Conservation (phyloP, 2,113 vertebrate genomes). For the Scophthalmus maximus region DNA sequence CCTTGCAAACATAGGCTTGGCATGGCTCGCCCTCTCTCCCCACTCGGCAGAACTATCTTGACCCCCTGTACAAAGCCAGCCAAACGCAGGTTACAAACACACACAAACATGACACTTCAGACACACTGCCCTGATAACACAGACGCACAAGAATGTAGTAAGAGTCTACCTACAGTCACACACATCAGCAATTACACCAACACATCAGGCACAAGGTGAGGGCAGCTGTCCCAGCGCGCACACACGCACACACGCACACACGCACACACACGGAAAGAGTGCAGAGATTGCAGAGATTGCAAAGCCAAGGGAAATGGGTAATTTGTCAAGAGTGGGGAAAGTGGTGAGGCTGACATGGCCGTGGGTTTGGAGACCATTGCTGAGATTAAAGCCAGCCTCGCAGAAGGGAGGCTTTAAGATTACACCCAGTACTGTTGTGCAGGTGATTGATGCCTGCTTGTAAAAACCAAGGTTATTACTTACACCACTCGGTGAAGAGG, state of each 20-base stretch:
- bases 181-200: conserved; percentile 19
- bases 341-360: conserved; percentile 69
- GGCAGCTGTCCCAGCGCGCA: conserved; percentile 16
- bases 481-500: conserved; percentile 62
- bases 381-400: conserved; percentile 79
- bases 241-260: conserved; percentile 20
- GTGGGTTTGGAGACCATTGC: conserved; percentile 73
- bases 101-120: conserved; percentile 62
- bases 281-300: conserved; percentile 71
- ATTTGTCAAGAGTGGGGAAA: conserved; percentile 79
- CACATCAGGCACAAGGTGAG: conserved; percentile 34
- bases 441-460: conserved; percentile 81
- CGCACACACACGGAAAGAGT: conserved; percentile 41
- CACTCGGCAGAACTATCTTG: conserved; percentile 59
- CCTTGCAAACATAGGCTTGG: conserved; percentile 78
- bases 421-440: conserved; percentile 75
- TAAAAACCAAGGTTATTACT: conserved; percentile 80
- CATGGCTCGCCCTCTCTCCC: conserved; percentile 51
- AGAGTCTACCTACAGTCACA: conserved; percentile 7
- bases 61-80: conserved; percentile 55
- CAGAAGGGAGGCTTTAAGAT: conserved; percentile 78
- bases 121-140: conserved; percentile 58
- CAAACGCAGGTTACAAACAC: conserved; percentile 59
- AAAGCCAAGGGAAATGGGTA: conserved; percentile 78
- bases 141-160: conserved; percentile 34